Evolutionary conservation across 2,797 vertebrate species (phyloP).

Genomic region (Eremophila alpestris): DNA sequence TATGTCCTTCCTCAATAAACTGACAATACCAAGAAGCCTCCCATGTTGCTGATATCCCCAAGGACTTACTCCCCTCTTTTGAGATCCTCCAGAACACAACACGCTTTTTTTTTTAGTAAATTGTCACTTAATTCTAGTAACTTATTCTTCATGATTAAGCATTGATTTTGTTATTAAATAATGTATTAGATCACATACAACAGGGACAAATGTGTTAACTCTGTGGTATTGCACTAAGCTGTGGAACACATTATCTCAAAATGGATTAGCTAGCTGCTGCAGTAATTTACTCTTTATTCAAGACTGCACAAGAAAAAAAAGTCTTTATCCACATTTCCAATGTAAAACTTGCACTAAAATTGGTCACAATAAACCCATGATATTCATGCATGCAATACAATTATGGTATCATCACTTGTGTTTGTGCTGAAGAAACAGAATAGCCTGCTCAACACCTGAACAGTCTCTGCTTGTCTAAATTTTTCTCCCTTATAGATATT

Average conservation of each 20-base stretch:
- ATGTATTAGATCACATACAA: background rate
- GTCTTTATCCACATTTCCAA: background rate
- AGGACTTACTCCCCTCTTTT: background rate
- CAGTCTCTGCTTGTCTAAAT: background rate
- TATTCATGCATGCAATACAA: background rate
- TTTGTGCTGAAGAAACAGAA: background rate
- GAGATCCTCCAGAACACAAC: background rate
- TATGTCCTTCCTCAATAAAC: background rate
- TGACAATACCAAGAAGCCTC: background rate
- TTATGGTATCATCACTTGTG: background rate
- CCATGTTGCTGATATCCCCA: background rate
- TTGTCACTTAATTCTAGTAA: background rate
- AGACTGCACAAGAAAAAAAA: background rate
- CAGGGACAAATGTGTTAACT: background rate
- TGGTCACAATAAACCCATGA: accelerated
- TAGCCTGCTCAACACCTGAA: background rate
- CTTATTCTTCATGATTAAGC: background rate
- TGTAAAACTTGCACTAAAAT: background rate
- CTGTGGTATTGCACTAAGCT: background rate
- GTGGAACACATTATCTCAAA: background rate
- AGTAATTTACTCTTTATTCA: background rate
- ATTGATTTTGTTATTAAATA: background rate
- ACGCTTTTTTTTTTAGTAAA: background rate
- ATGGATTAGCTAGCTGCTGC: background rate
- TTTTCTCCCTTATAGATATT: background rate